Conservation (phyloP, 92 coral and sea anemone species). For the Scolanthus callimorphus region DNA sequence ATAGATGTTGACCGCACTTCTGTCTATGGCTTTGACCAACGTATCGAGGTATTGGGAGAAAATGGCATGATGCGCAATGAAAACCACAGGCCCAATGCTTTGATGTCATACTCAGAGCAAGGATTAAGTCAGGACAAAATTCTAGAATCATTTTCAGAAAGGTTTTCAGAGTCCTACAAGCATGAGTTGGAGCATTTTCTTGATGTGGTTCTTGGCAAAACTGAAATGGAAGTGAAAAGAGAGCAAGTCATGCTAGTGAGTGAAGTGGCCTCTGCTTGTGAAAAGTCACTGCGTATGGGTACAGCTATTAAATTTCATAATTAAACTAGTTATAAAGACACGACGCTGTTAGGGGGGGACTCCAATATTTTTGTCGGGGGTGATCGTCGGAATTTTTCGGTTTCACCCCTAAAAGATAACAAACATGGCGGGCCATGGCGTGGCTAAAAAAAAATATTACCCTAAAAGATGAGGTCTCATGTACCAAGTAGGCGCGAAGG, state of each 20-base stretch:
- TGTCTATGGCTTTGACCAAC: constrained; percentile 47
- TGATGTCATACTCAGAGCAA: constrained; percentile 14
- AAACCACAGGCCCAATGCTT: constrained; percentile 14
- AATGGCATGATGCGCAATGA: constrained; percentile 49
- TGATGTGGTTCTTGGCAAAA: constrained; percentile 19
- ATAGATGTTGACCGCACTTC: constrained; percentile 38
- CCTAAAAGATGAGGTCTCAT: too few relatives aligned
- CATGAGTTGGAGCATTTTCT: constrained; percentile 54
- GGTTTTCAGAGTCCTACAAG: constrained; percentile 50
- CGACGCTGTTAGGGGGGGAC: too few relatives aligned
- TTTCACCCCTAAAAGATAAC: too few relatives aligned
- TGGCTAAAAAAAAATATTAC: too few relatives aligned
- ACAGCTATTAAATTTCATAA: neutral
- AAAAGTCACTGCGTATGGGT: neutral
- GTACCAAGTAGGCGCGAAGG: too few relatives aligned
- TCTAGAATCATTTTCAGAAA: constrained; percentile 40
- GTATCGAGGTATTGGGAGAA: constrained; percentile 52
- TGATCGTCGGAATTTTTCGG: too few relatives aligned
- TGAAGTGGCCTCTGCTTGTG: neutral
- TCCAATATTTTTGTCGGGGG: too few relatives aligned
- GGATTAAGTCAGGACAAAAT: constrained; percentile 37
- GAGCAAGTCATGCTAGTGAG: neutral
- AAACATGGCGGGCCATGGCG: too few relatives aligned
- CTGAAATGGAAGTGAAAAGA: neutral
- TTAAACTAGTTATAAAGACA: too few relatives aligned